Evolutionary conservation across 2,888 invertebrate genomes (phyloP).

Genomic region (Drosophila buzzatii): DNA sequence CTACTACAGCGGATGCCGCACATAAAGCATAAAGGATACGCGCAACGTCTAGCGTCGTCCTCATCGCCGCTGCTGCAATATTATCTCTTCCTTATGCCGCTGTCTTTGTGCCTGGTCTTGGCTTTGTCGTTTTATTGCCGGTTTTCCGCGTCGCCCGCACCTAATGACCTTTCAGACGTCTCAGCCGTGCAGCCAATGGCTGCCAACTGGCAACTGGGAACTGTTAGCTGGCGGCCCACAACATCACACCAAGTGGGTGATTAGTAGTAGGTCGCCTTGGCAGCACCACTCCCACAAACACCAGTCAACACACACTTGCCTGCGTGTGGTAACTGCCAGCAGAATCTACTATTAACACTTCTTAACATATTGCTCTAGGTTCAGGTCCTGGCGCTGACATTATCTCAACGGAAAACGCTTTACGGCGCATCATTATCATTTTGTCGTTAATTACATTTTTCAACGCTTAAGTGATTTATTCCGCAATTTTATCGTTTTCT

Average conservation of each 20-base stretch:
- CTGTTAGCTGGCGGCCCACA: slow-evolving; percentile 5
- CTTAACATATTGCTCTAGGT: slow-evolving; percentile 47
- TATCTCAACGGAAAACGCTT: slow-evolving; percentile 57
- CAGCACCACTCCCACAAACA: background rate
- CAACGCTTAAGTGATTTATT: slow-evolving; percentile 73
- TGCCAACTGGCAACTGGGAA: slow-evolving; percentile 36
- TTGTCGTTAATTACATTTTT: slow-evolving; percentile 82
- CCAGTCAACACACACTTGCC: slow-evolving; percentile 1
- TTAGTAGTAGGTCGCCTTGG: slow-evolving; percentile 57
- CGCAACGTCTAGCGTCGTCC: slow-evolving; percentile 44
- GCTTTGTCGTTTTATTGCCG: slow-evolving; percentile 54
- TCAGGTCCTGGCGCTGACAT: slow-evolving; percentile 3
- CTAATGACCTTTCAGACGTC: slow-evolving; percentile 66
- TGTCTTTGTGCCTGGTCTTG: slow-evolving; percentile 61
- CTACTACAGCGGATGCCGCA: slow-evolving; percentile 63
- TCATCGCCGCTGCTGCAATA: slow-evolving; percentile 47
- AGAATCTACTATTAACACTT: slow-evolving; percentile 69
- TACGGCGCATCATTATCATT: slow-evolving; percentile 77
- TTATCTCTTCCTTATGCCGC: slow-evolving; percentile 72
- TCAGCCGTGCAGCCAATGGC: slow-evolving; percentile 35
- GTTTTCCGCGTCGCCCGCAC: slow-evolving; percentile 66
- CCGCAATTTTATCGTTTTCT: slow-evolving; percentile 79
- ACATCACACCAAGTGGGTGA: slow-evolving; percentile 58
- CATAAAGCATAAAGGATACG: slow-evolving; percentile 76
- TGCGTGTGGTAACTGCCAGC: slow-evolving; percentile 43